phyloP scores from a whole-genome alignment of 2,888 invertebrate species.

The Cheilosia soror region DNA sequence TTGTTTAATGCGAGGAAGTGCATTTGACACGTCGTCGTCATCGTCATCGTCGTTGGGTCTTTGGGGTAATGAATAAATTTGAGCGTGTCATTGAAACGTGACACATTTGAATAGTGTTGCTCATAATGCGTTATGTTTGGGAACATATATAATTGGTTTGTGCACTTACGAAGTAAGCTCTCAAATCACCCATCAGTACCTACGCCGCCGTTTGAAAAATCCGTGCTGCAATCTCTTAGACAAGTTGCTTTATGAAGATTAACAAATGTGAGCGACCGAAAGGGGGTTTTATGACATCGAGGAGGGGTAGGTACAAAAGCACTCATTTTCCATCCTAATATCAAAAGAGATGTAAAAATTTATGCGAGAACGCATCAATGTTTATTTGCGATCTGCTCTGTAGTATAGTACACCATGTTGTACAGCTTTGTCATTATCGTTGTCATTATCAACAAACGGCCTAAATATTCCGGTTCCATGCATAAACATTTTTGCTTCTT shows the following conservation, averaged over 20 bases:
- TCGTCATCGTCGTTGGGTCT: constrained; percentile 9
- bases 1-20: constrained; percentile 47
- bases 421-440: constrained; percentile 66
- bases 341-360: constrained; percentile 57
- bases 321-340: constrained; percentile 55
- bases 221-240: constrained; percentile 41
- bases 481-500: constrained; percentile 73
- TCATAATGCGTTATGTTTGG: constrained; percentile 20
- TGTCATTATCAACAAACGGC: constrained; percentile 73
- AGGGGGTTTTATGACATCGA: constrained; percentile 1
- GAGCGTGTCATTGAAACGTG: constrained; percentile 51
- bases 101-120: constrained; percentile 60
- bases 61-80: constrained; percentile 59
- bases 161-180: constrained; percentile 61
- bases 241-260: constrained; percentile 49
- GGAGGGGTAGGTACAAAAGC: constrained; percentile 44
- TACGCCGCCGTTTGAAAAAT: constrained; percentile 14
- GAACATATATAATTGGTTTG: constrained; percentile 41
- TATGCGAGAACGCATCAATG: constrained; percentile 72
- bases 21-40: constrained; percentile 52
- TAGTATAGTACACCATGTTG: constrained; percentile 55
- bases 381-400: constrained; percentile 70
- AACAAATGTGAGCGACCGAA: constrained; percentile 23
- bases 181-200: constrained; percentile 63
- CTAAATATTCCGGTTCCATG: constrained; percentile 73